A percentile compares a stretch with the other conserved stretches of the same genome.
Evolutionary conservation across 2,888 invertebrate species (phyloP).

Genomic region (Peribatodes rhomboidaria): DNA sequence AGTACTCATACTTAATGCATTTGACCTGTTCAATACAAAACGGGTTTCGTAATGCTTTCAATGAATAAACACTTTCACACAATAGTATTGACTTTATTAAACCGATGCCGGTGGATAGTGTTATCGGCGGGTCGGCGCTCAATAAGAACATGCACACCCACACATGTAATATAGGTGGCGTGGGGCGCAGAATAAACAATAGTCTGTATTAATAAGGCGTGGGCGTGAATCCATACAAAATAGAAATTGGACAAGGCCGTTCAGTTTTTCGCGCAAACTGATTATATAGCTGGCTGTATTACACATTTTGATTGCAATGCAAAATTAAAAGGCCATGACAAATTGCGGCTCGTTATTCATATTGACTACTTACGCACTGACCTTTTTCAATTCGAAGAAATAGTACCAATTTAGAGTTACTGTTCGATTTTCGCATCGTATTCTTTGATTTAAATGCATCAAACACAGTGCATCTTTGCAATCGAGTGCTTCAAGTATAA

Average conservation of each 20-base stretch:
- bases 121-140: constrained; percentile 11
- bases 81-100: constrained; percentile 30
- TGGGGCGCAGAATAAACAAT: constrained; percentile 5
- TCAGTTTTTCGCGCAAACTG: constrained; percentile 43
- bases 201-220: neutral
- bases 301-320: neutral
- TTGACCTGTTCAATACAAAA: constrained; percentile 14
- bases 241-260: constrained; percentile 54
- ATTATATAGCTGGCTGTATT: constrained; percentile 16
- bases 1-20: neutral
- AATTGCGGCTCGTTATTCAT: neutral
- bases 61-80: constrained; percentile 35
- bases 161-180: constrained; percentile 6
- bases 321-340: neutral
- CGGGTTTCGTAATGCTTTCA: constrained; percentile 25
- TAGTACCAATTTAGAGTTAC: too few species aligned
- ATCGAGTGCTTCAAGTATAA: too few species aligned
- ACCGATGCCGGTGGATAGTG: constrained; percentile 18
- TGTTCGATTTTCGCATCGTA: too few species aligned
- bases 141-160: constrained; percentile 12
- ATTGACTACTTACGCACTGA: neutral
- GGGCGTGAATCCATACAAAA: constrained; percentile 43
- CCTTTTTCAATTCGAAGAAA: too few species aligned
- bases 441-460: too few species aligned
- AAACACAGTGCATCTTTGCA: too few species aligned